These are phyloP conservation scores for Melanostoma scalare DNA, from an alignment of 2,888 invertebrate genomes.

Conservation along the genomic window DNA sequence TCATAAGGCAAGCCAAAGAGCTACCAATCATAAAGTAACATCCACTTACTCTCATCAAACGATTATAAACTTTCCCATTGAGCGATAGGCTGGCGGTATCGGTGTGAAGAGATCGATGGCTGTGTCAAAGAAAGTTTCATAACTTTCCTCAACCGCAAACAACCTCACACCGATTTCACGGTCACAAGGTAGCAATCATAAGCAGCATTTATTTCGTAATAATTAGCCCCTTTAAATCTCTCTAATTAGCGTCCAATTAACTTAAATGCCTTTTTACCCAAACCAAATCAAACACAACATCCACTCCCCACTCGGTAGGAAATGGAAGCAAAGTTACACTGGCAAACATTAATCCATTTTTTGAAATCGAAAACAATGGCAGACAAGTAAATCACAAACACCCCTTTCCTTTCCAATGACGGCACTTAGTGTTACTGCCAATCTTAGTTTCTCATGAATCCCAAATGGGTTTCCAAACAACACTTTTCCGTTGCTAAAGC, in stretches of 20 bases:
- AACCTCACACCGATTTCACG: conserved; percentile 2
- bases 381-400: conserved; percentile 17
- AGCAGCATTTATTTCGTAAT: conserved; percentile 44
- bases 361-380: conserved; percentile 26
- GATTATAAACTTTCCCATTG: too few species aligned
- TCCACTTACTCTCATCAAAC: too few species aligned
- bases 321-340: conserved; percentile 12
- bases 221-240: conserved; percentile 48
- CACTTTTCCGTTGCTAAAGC: conserved; percentile 30
- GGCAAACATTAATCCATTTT: conserved; percentile 36
- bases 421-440: conserved; percentile 48
- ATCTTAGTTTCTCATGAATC: conserved; percentile 52
- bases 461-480: conserved; percentile 60
- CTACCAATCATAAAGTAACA: too few species aligned
- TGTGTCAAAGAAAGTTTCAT: conserved; percentile 10
- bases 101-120: not conserved
- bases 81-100: not conserved
- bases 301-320: not conserved
- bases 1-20: too few species aligned
- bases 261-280: conserved; percentile 18
- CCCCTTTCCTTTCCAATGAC: conserved; percentile 8
- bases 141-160: not conserved
- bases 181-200: conserved; percentile 48
- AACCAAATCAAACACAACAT: too few species aligned
- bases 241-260: conserved; percentile 60